phyloP scores from a whole-genome alignment of 92 coral and sea anemone species.

The Epizoanthus ramosus region DNA sequence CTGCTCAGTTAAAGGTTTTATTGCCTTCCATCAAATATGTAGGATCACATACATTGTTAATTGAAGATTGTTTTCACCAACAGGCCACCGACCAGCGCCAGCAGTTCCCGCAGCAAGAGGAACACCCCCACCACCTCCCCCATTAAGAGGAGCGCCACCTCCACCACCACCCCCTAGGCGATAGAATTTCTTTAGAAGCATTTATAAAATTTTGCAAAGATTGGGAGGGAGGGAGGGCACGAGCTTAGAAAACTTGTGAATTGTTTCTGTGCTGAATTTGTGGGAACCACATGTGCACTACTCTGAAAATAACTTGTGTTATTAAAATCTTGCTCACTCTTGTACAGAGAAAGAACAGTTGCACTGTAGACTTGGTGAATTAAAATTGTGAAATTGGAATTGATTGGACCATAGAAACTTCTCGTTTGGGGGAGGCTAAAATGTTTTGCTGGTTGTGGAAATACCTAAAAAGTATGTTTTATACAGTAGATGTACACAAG shows the following conservation, averaged over 20 bases:
- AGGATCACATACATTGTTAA: not conserved
- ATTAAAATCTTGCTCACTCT: not conserved
- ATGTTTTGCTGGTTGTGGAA: slow-evolving; percentile 6
- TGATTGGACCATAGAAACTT: slow-evolving; percentile 8
- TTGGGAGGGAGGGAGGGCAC: not conserved
- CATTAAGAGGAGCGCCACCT: slow-evolving; percentile 94
- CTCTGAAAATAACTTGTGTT: slow-evolving; percentile 7
- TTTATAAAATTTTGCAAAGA: slow-evolving; percentile 5
- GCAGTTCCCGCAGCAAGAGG: slow-evolving; percentile 65
- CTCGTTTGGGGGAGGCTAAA: slow-evolving; percentile 6
- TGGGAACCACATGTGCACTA: too few species aligned
- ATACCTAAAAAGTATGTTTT: slow-evolving; percentile 13
- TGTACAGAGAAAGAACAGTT: not conserved
- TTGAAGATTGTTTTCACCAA: slow-evolving; percentile 8
- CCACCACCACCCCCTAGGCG: slow-evolving; percentile 93
- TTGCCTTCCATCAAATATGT: not conserved
- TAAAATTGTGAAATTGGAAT: slow-evolving; percentile 24
- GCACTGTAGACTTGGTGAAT: slow-evolving; percentile 3
- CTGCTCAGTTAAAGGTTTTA: not conserved
- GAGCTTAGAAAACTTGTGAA: not conserved
- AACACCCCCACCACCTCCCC: slow-evolving; percentile 96
- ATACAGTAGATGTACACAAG: slow-evolving; percentile 6
- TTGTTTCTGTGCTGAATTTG: not conserved
- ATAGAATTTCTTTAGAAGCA: slow-evolving; percentile 28
- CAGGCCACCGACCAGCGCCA: slow-evolving; percentile 76